Evolutionary conservation across 2,888 invertebrate genomes (phyloP).

Genomic region (Lamproptera curius): DNA sequence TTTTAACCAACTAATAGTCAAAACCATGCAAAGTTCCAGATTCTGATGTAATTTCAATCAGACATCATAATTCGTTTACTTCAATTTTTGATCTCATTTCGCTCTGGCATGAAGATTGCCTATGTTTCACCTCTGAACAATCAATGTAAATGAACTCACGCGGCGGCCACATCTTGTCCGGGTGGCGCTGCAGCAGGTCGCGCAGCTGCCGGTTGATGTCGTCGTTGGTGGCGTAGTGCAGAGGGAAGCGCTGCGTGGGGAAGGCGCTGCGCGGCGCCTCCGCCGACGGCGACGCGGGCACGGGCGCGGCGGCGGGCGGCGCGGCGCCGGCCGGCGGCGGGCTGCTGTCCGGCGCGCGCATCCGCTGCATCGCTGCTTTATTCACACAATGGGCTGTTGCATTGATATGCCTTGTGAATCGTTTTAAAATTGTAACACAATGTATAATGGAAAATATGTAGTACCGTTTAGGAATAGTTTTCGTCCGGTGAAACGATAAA

Average conservation of each 20-base stretch:
- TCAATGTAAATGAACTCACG: conserved; percentile 47
- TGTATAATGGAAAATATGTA: no score
- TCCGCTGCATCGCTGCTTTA: conserved; percentile 69
- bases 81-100: no score
- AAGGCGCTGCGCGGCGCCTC: conserved; percentile 61
- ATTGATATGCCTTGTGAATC: no score
- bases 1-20: no score
- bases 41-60: no score
- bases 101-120: no score
- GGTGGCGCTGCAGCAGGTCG: conserved; percentile 88
- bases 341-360: conserved; percentile 54
- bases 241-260: conserved; percentile 66
- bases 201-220: conserved; percentile 85
- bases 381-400: conserved; percentile 7
- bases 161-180: conserved; percentile 80
- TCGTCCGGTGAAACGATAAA: no score
- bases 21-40: no score
- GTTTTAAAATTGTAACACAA: no score
- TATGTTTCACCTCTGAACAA: no score
- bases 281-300: conserved; percentile 38
- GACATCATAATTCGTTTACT: no score
- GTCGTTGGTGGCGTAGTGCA: conserved; percentile 68
- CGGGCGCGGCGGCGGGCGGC: conserved; percentile 28
- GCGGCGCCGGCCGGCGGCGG: conserved; percentile 32
- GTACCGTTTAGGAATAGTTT: no score